phyloP scores from a whole-genome alignment of 2,888 invertebrate genomes.

The Crossocerus cetratus region DNA sequence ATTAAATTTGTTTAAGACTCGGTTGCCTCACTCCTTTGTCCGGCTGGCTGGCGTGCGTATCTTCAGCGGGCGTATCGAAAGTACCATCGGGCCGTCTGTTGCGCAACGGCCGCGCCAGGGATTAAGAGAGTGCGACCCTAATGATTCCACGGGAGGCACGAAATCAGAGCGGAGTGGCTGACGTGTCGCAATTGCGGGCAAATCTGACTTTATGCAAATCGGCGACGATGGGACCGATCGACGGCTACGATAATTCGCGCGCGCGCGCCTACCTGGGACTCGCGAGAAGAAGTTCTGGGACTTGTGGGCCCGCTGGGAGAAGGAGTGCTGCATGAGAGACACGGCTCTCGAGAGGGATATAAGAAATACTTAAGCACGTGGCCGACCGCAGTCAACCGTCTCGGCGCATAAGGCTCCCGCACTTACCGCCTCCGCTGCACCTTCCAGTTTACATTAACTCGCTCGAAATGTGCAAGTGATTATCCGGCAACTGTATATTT shows the following conservation, averaged over 20 bases:
- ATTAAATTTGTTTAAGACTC: no score
- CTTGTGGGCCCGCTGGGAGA: not conserved
- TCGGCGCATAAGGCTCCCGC: no score
- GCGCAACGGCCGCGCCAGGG: not conserved
- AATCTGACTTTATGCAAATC: constrained; percentile 10
- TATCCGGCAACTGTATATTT: no score
- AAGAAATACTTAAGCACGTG: constrained; percentile 12
- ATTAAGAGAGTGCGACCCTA: constrained; percentile 1
- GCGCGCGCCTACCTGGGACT: no score
- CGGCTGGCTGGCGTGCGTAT: no score
- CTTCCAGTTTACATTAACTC: no score
- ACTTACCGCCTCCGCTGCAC: no score
- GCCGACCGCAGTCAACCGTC: not conserved
- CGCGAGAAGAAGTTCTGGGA: no score
- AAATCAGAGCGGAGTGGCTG: not conserved
- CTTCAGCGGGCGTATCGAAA: not conserved
- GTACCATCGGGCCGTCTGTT: constrained; percentile 4
- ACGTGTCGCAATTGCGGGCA: not conserved
- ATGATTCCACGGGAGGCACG: not conserved
- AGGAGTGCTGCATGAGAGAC: not conserved
- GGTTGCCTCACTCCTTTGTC: not conserved
- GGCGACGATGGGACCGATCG: not conserved
- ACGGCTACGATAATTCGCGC: not conserved
- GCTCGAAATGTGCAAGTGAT: no score
- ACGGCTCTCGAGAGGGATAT: constrained; percentile 11